Evolutionary conservation across 2,797 vertebrate genomes (phyloP).

Genomic region (Rhinophrynus dorsalis): DNA sequence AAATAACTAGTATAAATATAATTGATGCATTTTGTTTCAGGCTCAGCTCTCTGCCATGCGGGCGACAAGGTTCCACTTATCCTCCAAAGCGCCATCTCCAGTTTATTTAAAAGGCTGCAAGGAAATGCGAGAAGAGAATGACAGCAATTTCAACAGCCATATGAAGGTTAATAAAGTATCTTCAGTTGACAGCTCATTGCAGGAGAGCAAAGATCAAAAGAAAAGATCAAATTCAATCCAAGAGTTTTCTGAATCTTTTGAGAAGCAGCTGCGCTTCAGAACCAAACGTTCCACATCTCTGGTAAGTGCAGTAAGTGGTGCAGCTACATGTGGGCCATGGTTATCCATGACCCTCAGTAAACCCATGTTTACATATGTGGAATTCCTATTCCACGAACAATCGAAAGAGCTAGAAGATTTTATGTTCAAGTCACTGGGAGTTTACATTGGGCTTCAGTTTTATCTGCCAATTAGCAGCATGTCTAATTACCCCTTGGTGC

Average conservation of each 20-base stretch:
- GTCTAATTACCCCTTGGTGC: not conserved
- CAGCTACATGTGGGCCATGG: no score
- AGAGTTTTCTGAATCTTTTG: constrained; percentile 80
- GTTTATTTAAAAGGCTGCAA: constrained; percentile 63
- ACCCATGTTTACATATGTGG: no score
- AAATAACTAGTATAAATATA: no score
- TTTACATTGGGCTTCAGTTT: not conserved
- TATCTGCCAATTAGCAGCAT: not conserved
- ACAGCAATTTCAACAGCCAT: constrained; percentile 60
- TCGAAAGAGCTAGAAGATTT: no score
- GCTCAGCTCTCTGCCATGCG: constrained; percentile 79
- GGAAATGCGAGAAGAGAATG: constrained; percentile 73
- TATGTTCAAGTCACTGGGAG: not conserved
- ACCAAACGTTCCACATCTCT: constrained; percentile 67
- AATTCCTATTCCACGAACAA: no score
- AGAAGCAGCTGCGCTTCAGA: constrained; percentile 74
- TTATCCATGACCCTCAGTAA: no score
- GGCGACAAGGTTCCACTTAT: constrained; percentile 67
- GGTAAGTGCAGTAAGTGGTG: constrained; percentile 67
- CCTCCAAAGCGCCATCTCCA: constrained; percentile 62
- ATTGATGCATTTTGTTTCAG: constrained; percentile 55
- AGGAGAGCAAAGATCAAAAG: constrained; percentile 62
- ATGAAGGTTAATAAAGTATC: constrained; percentile 66
- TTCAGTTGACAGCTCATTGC: constrained; percentile 66
- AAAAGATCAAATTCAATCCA: constrained; percentile 74